phyloP scores from a whole-genome alignment of 2,797 vertebrate genomes.

The Spatula clypeata region DNA sequence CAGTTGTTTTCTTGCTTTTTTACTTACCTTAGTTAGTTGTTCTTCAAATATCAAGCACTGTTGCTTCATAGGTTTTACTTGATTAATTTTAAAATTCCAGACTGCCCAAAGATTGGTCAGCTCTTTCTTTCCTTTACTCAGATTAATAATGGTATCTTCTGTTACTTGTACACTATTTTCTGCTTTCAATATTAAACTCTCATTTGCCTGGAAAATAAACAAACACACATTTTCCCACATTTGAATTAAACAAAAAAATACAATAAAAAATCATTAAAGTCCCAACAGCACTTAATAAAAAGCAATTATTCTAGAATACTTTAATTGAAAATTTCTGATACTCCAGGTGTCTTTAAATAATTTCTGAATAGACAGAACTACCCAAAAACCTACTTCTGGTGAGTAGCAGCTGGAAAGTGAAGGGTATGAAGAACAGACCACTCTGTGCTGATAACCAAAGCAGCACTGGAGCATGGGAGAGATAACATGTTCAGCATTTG shows the following conservation, averaged over 20 bases:
- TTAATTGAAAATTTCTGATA: neutral
- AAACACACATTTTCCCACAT: neutral
- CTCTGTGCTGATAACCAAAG: neutral
- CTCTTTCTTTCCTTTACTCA: constrained; percentile 84
- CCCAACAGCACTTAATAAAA: neutral
- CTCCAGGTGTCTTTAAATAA: neutral
- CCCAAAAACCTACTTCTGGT: neutral
- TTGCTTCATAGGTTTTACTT: constrained; percentile 82
- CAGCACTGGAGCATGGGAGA: neutral
- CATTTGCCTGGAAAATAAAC: constrained; percentile 83
- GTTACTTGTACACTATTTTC: constrained; percentile 77
- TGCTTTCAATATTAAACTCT: constrained; percentile 78
- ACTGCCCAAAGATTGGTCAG: constrained; percentile 81
- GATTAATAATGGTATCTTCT: constrained; percentile 79
- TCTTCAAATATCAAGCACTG: constrained; percentile 88
- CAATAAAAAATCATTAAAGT: neutral
- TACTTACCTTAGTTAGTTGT: constrained; percentile 85
- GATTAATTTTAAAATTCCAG: constrained; percentile 81
- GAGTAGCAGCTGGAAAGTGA: neutral
- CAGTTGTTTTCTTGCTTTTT: neutral
- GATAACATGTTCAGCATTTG: neutral
- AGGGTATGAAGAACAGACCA: neutral
- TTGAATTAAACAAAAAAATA: neutral
- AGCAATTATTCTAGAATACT: fast-evolving
- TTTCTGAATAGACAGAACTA: neutral